Evolutionary conservation across 2,888 invertebrate genomes (phyloP).

Genomic region (Augiades crinisus): DNA sequence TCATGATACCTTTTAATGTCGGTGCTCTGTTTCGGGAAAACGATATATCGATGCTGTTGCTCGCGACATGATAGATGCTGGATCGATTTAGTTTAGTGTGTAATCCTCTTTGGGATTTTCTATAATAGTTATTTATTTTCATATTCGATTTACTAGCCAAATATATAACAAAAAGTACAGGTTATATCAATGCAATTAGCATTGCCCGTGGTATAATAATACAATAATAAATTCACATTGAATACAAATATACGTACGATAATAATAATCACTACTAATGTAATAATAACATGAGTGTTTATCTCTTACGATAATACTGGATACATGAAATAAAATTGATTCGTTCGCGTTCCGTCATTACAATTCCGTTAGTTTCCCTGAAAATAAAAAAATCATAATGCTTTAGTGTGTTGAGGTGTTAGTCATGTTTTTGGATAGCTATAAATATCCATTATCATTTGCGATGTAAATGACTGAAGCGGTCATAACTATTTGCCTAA

Average conservation of each 20-base stretch:
- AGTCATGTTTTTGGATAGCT: too few relatives aligned
- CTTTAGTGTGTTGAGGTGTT: too few relatives aligned
- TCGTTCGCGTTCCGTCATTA: constrained; percentile 10
- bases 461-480: too few relatives aligned
- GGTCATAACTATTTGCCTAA: too few relatives aligned
- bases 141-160: too few relatives aligned
- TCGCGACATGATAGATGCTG: constrained; percentile 16
- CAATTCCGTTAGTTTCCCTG: constrained; percentile 11
- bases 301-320: constrained; percentile 38
- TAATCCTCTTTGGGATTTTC: constrained; percentile 6
- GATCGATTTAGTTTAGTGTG: constrained; percentile 14
- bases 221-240: constrained; percentile 45
- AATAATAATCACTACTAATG: constrained; percentile 37
- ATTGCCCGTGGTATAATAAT: too few relatives aligned
- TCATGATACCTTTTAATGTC: constrained; percentile 27
- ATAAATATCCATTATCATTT: too few relatives aligned
- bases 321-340: constrained; percentile 45
- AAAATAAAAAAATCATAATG: constrained; percentile 11
- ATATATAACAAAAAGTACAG: too few relatives aligned
- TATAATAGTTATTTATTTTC: too few relatives aligned
- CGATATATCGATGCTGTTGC: not conserved
- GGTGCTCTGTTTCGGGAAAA: constrained; percentile 8
- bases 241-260: constrained; percentile 47
- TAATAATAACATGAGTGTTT: constrained; percentile 35
- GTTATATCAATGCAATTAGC: too few relatives aligned